Conservation (phyloP, 2,888 invertebrate species). For the Lamproptera curius region DNA sequence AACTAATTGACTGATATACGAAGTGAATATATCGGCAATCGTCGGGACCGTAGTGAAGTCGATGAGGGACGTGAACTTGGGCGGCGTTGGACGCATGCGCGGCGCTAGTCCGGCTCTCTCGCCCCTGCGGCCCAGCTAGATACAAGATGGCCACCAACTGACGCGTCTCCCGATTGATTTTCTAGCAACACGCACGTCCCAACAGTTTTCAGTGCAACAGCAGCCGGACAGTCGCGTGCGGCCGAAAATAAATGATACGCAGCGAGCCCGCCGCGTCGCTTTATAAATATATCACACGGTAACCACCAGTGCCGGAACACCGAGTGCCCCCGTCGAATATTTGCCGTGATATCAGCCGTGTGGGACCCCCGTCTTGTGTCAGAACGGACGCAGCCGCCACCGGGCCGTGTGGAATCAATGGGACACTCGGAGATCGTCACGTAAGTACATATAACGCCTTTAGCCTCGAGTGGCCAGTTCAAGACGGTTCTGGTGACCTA, state of each 20-base stretch:
- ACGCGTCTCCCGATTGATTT: conserved; percentile 65
- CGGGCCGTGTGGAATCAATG: conserved; percentile 10
- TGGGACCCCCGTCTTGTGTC: conserved; percentile 6
- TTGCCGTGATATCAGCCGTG: conserved; percentile 13
- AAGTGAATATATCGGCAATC: no score
- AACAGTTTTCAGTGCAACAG: conserved; percentile 36
- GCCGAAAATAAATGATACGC: conserved; percentile 23
- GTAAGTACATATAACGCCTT: conserved; percentile 33
- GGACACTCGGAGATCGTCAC: conserved; percentile 13
- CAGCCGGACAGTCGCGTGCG: conserved; percentile 22
- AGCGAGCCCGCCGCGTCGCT: conserved; percentile 19
- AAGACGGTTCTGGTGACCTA: conserved; percentile 50
- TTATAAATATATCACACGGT: conserved; percentile 22
- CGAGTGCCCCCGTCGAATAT: conserved; percentile 7
- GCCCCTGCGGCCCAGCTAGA: conserved; percentile 47
- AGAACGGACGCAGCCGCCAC: conserved; percentile 2
- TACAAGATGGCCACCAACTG: conserved; percentile 63
- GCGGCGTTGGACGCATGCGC: conserved; percentile 53
- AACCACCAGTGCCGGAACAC: conserved; percentile 19
- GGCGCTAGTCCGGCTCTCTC: conserved; percentile 24
- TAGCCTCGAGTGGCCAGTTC: conserved; percentile 34
- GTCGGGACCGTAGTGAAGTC: no score
- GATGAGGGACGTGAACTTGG: conserved; percentile 9
- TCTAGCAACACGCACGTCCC: conserved; percentile 50
- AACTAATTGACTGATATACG: no score